These are phyloP conservation scores for Coleophora flavipennella DNA, from an alignment of 2,888 invertebrate species.

Conservation along the genomic window DNA sequence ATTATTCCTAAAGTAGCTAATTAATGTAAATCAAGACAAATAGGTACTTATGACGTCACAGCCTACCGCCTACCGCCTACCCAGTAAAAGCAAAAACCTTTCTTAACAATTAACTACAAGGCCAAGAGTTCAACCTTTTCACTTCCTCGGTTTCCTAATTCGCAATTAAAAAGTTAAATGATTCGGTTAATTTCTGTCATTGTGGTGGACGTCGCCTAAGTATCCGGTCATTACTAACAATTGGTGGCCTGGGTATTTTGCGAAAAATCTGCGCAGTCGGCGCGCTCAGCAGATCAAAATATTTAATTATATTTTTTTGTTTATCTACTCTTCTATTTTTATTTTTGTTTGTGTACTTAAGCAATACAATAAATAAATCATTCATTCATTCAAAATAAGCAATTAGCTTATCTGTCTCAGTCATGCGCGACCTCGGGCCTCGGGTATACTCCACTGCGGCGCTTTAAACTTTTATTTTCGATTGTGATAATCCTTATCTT, in stretches of 20 bases:
- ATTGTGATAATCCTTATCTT: no score
- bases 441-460: no score
- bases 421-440: constrained; percentile 33
- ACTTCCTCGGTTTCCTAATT: constrained; percentile 55
- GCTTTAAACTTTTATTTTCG: no score
- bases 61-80: no score
- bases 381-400: no score
- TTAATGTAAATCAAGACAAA: no score
- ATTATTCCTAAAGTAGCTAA: neutral
- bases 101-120: constrained; percentile 42
- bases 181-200: constrained; percentile 63
- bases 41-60: constrained; percentile 3
- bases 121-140: constrained; percentile 52
- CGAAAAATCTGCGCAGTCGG: constrained; percentile 39
- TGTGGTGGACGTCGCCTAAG: constrained; percentile 54
- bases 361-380: no score
- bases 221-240: constrained; percentile 42
- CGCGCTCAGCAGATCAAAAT: constrained; percentile 53
- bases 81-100: constrained; percentile 25
- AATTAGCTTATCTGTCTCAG: constrained; percentile 64
- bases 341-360: no score
- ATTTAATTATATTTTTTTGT: no score
- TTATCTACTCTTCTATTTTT: no score
- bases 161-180: constrained; percentile 69
- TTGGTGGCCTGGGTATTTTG: constrained; percentile 38